Base-by-base conservation (phyloP, 2,888 invertebrate species). In the Cetonia aurata region DNA sequence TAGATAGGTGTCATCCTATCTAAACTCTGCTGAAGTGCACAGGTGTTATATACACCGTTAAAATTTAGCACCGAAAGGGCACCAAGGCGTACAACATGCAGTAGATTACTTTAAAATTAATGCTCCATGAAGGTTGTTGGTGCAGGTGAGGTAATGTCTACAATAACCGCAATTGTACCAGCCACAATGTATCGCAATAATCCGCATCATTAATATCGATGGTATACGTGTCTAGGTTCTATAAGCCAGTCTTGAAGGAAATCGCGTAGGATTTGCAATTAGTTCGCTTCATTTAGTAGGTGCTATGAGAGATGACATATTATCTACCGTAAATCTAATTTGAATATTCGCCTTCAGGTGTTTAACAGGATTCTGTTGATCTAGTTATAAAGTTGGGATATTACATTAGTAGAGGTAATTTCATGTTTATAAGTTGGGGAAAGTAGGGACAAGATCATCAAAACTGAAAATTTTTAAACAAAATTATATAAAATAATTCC, bases 61-160 rank as follows among this genome's bases (percentile, higher is more conserved):
- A 33, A 48, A 62, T 62, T 62, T 62, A 62, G 15, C 48, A 50
- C 56, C 3, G 37, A 56, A 13, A 33, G 12, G 15, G 15, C 31
- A n/a, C 60, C 46, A 31, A 44, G 15, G 10, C 42, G 55, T n/a
- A n/a, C n/a, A n/a, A 25, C 25, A 56, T 33, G 48, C 31, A 62
- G 48, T 48, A 33, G 33, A 62, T 62, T 62, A 62, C 33, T 31
- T 62, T 50, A 62, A 33, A 48, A 62, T 62, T 33, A 62, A 62
- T 50, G 62, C 33, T 15, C 31, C 13, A n/a, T 12, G 62, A 46
- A 48, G 62, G 10, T 62, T 9, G 4, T 50, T 50, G 19, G 31
- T 6, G 31, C 31, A 50, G 48, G 48, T 13, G 8, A 62, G 48
- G 33, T 62, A 25, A 62, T 48, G 62, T 25, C 25, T 25, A 25